These are phyloP conservation scores for Hydrochoerus hydrochaeris DNA, from an alignment of 2,113 vertebrate species.

Conservation along the genomic window DNA sequence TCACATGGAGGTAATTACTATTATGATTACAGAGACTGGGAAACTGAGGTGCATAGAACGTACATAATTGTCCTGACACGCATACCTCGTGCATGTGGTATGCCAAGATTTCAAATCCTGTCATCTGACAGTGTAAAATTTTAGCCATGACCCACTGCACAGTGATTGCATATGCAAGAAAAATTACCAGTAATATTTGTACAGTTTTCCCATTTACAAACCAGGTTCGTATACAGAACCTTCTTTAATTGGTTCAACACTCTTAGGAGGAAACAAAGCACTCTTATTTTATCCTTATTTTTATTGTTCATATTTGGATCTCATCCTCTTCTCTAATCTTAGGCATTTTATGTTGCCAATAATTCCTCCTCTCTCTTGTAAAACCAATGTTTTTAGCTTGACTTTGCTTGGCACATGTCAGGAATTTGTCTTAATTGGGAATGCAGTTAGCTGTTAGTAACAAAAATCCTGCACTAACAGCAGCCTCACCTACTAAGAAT, in stretches of 20 bases:
- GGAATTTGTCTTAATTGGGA: slow-evolving; percentile 24
- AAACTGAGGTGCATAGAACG: neutral
- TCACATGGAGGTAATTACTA: neutral
- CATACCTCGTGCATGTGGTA: neutral
- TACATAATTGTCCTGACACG: neutral
- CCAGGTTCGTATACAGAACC: neutral
- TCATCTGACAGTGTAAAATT: neutral
- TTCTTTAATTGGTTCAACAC: neutral
- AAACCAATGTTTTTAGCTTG: neutral
- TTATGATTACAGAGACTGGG: neutral
- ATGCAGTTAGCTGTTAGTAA: slow-evolving; percentile 34
- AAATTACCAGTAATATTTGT: neutral
- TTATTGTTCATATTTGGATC: neutral
- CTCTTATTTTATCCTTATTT: neutral
- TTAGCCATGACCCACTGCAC: neutral
- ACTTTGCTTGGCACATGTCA: neutral
- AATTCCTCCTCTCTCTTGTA: slow-evolving; percentile 2
- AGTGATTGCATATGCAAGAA: neutral
- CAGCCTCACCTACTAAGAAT: slow-evolving; percentile 29
- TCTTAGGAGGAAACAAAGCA: neutral
- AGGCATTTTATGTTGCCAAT: neutral
- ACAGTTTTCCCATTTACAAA: neutral
- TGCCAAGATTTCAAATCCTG: neutral
- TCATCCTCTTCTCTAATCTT: neutral
- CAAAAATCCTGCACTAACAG: neutral